These are phyloP conservation scores for Acanthococcus lagerstroemiae DNA, from an alignment of 2,888 invertebrate species.

Conservation along the genomic window DNA sequence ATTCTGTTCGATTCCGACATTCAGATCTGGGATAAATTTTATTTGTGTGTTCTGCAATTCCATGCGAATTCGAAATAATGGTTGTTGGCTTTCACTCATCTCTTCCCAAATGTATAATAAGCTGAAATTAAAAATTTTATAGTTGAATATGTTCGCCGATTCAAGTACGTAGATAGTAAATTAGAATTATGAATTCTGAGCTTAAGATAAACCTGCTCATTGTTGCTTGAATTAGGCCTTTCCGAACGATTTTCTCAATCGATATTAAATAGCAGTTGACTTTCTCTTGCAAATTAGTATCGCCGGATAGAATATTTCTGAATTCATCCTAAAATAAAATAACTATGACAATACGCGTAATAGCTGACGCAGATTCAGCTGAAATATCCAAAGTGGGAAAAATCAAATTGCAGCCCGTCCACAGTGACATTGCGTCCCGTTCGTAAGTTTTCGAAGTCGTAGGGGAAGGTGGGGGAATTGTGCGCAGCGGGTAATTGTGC, in stretches of 20 bases:
- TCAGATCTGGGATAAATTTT: constrained; percentile 61
- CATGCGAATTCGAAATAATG: constrained; percentile 67
- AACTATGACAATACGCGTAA: too few relatives aligned
- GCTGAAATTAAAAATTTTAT: constrained; percentile 41
- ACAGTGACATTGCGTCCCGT: too few relatives aligned
- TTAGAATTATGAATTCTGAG: neutral
- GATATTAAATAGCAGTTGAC: constrained; percentile 9
- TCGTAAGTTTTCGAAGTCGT: too few relatives aligned
- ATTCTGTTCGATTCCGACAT: constrained; percentile 53
- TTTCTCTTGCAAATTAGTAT: constrained; percentile 5
- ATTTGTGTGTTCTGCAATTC: constrained; percentile 64
- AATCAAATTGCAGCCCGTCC: too few relatives aligned
- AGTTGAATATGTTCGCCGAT: neutral
- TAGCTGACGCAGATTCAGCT: too few relatives aligned
- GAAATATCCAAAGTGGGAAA: too few relatives aligned
- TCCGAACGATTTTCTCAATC: constrained; percentile 7
- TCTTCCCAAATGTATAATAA: constrained; percentile 51
- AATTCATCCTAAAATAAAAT: constrained; percentile 19
- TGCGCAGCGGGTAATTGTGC: too few relatives aligned
- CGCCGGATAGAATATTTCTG: neutral
- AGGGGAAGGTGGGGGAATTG: too few relatives aligned
- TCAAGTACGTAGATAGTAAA: neutral
- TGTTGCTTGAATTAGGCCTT: constrained; percentile 9
- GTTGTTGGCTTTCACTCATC: constrained; percentile 51
- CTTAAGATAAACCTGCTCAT: constrained; percentile 8